Evolutionary conservation across 2,888 invertebrate species (phyloP), one percentile per base, ranked within the genome.

Genomic region (Tortricodes alternella): DNA sequence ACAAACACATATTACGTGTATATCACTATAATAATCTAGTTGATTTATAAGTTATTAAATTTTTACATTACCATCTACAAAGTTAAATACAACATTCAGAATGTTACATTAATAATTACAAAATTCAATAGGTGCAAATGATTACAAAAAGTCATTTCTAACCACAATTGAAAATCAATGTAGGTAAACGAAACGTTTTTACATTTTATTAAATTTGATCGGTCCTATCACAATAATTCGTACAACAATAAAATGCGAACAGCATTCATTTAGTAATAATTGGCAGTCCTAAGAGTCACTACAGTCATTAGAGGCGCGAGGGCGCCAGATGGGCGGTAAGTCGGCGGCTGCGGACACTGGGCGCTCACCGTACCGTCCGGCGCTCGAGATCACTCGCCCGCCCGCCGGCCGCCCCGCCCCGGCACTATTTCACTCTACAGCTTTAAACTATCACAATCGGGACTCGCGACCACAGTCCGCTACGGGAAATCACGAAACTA

Each of bases 51-150:
- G 74, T 87, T 80, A 81, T 79, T 80, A 79, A 76, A 74, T 83
- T 82, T 88, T 82, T 89, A 89, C 88, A 89, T 83, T 85, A 85
- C 76, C 77, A 72, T 80, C 85, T 84, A 85, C 80, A 78, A 78
- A 84, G 80, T 86, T 86, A 86, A 86, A 87, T 86, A 89, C 88
- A 81, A 89, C 89, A 89, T 88, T 77, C 85, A 88, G 88, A 89
- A 86, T 74, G 76, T 83, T 82, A 89, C 77, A 80, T 85, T 81
- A 79, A 81, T 89, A 85, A 85, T 89, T 88, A 89, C 88, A 89
- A 88, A 87, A 85, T 81, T 78, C 78, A 85, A 83, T 85, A 73
- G 75, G 86, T 88, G 86, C 89, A 85, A 86, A 87, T 73, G 75
- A 86, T 87, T 87, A 85, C 78, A 87, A 86, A n/a, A 85, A 85